Percentiles rank a stretch among this genome's conserved stretches.
Evolutionary conservation across 2,888 invertebrate genomes (phyloP).

Genomic region (Callimorpha dominula): DNA sequence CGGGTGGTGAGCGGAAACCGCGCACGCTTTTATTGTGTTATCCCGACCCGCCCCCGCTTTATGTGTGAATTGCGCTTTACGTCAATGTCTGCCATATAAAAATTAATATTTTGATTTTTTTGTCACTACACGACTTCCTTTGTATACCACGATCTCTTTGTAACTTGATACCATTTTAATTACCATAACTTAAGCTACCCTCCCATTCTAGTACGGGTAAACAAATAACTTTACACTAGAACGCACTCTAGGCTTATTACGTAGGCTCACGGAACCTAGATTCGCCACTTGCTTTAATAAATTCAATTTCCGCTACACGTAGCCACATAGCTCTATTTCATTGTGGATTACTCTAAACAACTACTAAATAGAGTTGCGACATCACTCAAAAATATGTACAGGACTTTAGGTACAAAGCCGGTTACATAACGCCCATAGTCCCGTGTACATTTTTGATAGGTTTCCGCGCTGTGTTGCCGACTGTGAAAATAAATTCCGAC

Average conservation of each 20-base stretch:
- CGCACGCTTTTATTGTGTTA: too few species aligned
- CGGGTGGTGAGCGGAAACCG: too few species aligned
- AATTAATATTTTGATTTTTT: too few species aligned
- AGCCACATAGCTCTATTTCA: slow-evolving; percentile 55
- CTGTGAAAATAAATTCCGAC: slow-evolving; percentile 51
- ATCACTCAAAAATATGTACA: slow-evolving; percentile 26
- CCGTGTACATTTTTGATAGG: slow-evolving; percentile 20
- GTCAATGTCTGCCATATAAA: too few species aligned
- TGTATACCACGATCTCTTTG: not conserved
- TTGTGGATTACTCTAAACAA: slow-evolving; percentile 57
- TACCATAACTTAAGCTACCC: slow-evolving; percentile 12
- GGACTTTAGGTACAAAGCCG: slow-evolving; percentile 20
- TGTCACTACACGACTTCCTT: not conserved
- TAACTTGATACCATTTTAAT: not conserved
- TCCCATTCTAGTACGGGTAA: slow-evolving; percentile 11
- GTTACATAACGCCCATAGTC: slow-evolving; percentile 17
- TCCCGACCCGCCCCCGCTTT: too few species aligned
- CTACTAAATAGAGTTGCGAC: slow-evolving; percentile 45
- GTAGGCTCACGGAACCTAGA: slow-evolving; percentile 39
- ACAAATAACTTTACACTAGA: slow-evolving; percentile 30
- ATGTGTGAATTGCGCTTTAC: too few species aligned
- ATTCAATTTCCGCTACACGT: slow-evolving; percentile 62
- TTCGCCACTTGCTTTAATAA: slow-evolving; percentile 54
- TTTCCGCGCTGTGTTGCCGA: slow-evolving; percentile 36
- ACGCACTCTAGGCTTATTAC: slow-evolving; percentile 39